Evolutionary conservation across 2,888 invertebrate genomes (phyloP), one percentile per base, ranked within the genome.

Genomic region (Danaus chrysippus): DNA sequence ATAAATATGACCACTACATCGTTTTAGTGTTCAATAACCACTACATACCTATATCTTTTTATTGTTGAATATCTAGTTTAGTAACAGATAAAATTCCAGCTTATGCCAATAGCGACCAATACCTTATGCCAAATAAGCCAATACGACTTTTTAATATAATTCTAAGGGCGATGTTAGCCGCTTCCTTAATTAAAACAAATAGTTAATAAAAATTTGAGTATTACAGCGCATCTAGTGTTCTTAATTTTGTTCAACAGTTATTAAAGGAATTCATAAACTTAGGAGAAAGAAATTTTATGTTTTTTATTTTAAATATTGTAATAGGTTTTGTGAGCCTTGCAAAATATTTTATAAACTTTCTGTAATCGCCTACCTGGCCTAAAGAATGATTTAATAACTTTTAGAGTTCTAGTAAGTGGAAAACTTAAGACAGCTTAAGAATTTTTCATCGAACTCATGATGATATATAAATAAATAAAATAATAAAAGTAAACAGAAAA

Each of bases 291-390:
- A 65, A 61, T 55, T 64, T 59, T 8, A 55, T 44, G 8, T 67
- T 54, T 53, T 73, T 74, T 58, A 70, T 73, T 12, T 70, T 44
- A 17, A 69, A 64, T n/a, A 52, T 41, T 1, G 69, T 73, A 12
- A 75, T 12, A 3, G 74, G 76, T 69, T 75, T 71, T 1, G 75
- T 70, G 10, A 74, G 56, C 56, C 68, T 59, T n/a, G 63, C 61
- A 52, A 70, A 69, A 17, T 70, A 61, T 44, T 66, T 62, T 13
- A 76, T 66, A 58, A 83, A 84, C 60, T 74, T 73, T n/a, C 80
- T 42, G 46, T 83, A 82, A 60, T 82, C 46, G 19, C 57, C 57
- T 34, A 57, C 54, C 15, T 34, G 13, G 34, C 54, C 59, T 55
- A 54, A 44, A 17, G 44, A 59, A 11, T 23, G 23, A 19, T 59